These are phyloP conservation scores for Platorchestia sp. DNA, from an alignment of 1,140 invertebrate species.

Conservation along the genomic window DNA sequence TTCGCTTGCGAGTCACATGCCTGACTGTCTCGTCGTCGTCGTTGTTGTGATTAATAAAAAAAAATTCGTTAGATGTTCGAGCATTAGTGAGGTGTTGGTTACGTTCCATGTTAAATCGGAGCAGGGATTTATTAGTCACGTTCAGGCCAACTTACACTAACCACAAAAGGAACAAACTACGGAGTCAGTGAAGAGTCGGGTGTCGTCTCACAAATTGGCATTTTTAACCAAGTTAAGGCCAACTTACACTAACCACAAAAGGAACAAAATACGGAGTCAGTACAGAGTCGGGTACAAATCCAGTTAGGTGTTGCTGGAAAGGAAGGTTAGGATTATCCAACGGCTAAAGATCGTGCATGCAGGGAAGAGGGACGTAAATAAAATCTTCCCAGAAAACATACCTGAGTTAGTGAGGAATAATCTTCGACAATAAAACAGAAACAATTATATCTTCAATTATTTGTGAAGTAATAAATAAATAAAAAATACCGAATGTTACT, in stretches of 20 bases:
- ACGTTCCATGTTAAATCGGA: not conserved
- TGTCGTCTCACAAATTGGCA: no score
- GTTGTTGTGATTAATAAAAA: not conserved
- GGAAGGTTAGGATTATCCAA: not conserved
- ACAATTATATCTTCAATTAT: not conserved
- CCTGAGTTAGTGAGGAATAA: not conserved
- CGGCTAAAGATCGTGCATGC: no score
- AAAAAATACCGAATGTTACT: not conserved
- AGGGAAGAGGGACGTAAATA: no score
- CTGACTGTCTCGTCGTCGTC: not conserved
- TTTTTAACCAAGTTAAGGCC: no score
- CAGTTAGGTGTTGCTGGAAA: not conserved
- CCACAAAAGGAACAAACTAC: not conserved
- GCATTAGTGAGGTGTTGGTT: not conserved
- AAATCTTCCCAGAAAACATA: not conserved
- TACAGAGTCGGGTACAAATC: not conserved
- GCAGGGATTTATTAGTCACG: not conserved
- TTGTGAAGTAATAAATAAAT: not conserved
- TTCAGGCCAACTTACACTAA: not conserved
- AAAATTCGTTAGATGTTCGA: not conserved
- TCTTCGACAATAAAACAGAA: not conserved
- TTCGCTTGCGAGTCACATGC: not conserved
- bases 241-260: not conserved
- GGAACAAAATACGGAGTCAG: not conserved
- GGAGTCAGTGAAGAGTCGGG: not conserved